Base-by-base conservation (phyloP, 1,140 invertebrate species). In the Trachymyrmex cornetzi region DNA sequence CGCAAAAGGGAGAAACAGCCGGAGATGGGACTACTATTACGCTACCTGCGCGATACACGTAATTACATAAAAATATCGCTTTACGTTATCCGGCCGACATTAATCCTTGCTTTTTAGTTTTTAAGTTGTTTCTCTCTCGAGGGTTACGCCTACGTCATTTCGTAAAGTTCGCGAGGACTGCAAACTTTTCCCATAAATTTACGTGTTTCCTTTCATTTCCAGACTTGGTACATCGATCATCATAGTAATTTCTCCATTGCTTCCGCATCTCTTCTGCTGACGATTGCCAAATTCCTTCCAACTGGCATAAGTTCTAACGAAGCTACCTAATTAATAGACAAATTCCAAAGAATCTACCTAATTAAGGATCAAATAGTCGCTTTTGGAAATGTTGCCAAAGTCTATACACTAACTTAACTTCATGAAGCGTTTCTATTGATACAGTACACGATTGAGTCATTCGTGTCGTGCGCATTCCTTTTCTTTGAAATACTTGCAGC, bases 171-270 rank as follows among this genome's bases (percentile, higher is more conserved):
- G 61, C 71, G n/a, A 34, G 63, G 86, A 77, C 71, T 69, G 66
- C 44, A 50, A 89, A 89, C 64, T 89, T 89, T 88, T 72, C 86
- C 55, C 88, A 89, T 89, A 89, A 89, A 89, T 89, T 89, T 59
- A 44, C 74, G 66, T 61, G 66, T 24, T 24, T 81, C 48, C 27
- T 34, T 57, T 14, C 53, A 34, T 63, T 87, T 61, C 12, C 27
- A 64, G 86, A 57, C 67, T 64, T 12, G 66, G 55, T 66, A 77
- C 79, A 89, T 88, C 86, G 86, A 89, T 89, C 88, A 87, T 89
- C 86, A 71, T 85, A 74, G 66, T 81, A 77, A 87, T 89, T 88
- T 80, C 79, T 79, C 38, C 71, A 30, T 67, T 85, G 67, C 82
- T 69, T n/a, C 66, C 44, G 74, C 71, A 57, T 34, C 64, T 34